Percentiles rank a stretch among this genome's conserved stretches.
phyloP scores from a whole-genome alignment of 2,888 invertebrate species.

The Cyrtodaria siliqua region DNA sequence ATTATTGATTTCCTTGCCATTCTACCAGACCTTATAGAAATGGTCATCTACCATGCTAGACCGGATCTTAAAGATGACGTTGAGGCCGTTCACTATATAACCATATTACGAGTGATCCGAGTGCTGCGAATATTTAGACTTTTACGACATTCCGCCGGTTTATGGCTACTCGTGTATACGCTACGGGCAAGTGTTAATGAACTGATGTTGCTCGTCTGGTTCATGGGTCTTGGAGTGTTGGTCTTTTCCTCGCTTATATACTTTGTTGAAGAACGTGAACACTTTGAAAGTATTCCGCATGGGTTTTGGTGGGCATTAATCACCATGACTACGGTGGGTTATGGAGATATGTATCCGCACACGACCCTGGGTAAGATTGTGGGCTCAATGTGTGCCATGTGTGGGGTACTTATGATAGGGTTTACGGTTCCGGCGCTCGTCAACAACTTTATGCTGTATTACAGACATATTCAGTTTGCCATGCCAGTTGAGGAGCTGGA shows the following conservation, averaged over 20 bases:
- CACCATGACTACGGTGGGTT: no score
- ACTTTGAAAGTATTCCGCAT: no score
- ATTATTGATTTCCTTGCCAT: conserved; percentile 63
- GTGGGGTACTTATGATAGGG: conserved; percentile 79
- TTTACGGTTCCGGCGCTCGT: conserved; percentile 83
- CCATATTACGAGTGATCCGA: conserved; percentile 72
- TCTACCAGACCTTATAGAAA: conserved; percentile 74
- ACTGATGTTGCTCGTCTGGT: conserved; percentile 75
- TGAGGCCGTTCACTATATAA: conserved; percentile 62
- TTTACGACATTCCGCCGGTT: conserved; percentile 75
- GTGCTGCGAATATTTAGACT: conserved; percentile 77
- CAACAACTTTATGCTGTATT: conserved; percentile 82
- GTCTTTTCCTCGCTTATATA: no score
- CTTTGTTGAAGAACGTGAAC: conserved; percentile 73
- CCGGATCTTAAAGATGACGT: conserved; percentile 42
- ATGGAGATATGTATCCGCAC: no score
- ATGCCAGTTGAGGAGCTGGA: conserved; percentile 55
- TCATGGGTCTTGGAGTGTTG: conserved; percentile 79
- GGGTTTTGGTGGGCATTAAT: no score
- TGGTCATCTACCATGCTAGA: conserved; percentile 58
- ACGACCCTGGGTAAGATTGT: no score
- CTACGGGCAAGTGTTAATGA: conserved; percentile 79
- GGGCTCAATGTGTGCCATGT: no score
- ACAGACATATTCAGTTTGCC: conserved; percentile 76
- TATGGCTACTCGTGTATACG: conserved; percentile 81